phyloP scores from a whole-genome alignment of 2,888 invertebrate genomes.

The Hanleya hanleyi region DNA sequence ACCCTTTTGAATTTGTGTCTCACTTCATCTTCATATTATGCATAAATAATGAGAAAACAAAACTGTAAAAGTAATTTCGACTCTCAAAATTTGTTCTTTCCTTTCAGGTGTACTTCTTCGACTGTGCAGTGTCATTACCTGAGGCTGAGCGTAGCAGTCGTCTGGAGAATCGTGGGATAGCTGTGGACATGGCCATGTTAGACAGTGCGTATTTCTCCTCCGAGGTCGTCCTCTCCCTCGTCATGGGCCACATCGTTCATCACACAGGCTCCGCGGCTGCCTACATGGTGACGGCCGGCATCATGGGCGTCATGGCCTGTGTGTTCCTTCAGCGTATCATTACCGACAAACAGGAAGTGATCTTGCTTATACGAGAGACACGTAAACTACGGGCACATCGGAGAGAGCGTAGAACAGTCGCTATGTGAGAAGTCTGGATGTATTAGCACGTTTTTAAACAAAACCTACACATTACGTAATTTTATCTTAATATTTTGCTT shows the following conservation, averaged over 20 bases:
- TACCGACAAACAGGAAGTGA: conserved; percentile 45
- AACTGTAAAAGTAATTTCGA: too few species aligned
- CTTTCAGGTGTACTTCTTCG: conserved; percentile 70
- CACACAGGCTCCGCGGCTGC: conserved; percentile 71
- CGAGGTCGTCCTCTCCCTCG: conserved; percentile 73
- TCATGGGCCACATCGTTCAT: conserved; percentile 74
- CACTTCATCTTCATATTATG: too few species aligned
- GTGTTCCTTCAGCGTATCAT: conserved; percentile 58
- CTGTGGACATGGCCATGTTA: conserved; percentile 88
- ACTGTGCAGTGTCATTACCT: conserved; percentile 31
- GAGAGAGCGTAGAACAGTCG: too few species aligned
- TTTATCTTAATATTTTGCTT: too few species aligned
- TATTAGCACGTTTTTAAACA: too few species aligned
- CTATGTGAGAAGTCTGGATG: too few species aligned
- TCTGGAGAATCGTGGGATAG: conserved; percentile 82
- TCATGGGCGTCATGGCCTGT: conserved; percentile 70
- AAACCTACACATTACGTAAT: too few species aligned
- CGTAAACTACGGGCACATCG: background rate
- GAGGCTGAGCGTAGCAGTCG: background rate
- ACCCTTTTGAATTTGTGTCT: too few species aligned
- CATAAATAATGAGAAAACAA: too few species aligned
- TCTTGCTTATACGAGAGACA: background rate
- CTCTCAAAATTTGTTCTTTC: conserved; percentile 14
- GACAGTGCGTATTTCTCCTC: conserved; percentile 75
- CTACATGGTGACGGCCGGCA: conserved; percentile 74